Percentiles rank a stretch among this genome's conserved stretches.
Conservation (phyloP, 2,113 vertebrate species). For the Proteles cristata region DNA sequence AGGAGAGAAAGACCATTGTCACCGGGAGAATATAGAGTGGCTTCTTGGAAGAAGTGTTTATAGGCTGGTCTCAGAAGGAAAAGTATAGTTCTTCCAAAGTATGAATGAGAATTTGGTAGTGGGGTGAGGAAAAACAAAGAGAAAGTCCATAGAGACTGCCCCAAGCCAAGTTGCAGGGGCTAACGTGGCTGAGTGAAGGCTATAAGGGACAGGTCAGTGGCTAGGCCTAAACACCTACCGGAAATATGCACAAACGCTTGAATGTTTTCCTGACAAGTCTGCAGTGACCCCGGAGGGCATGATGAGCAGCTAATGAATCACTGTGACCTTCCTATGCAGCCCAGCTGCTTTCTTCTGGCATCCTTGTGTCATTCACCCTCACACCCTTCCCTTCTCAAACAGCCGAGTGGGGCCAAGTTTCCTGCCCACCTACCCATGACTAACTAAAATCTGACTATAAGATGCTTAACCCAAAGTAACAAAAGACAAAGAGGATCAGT, state of each 20-base stretch:
- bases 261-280: constrained; percentile 56
- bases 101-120: background rate
- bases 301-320: constrained; percentile 56
- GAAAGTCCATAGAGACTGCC: background rate
- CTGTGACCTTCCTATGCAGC: background rate
- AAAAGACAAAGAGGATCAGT: background rate
- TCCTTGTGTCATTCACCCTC: background rate
- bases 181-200: background rate
- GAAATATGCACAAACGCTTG: constrained; percentile 53
- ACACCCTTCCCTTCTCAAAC: background rate
- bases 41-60: background rate
- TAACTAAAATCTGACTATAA: constrained; percentile 4
- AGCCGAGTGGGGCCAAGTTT: background rate
- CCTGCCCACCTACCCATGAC: background rate
- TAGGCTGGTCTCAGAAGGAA: background rate
- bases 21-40: background rate
- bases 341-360: background rate
- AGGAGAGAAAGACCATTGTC: background rate
- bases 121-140: background rate
- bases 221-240: rapidly evolving
- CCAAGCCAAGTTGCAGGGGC: background rate
- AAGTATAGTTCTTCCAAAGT: background rate
- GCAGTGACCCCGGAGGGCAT: background rate
- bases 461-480: background rate
- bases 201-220: background rate